Conservation (phyloP, 1,140 invertebrate species). For the Ephestia elutella region DNA sequence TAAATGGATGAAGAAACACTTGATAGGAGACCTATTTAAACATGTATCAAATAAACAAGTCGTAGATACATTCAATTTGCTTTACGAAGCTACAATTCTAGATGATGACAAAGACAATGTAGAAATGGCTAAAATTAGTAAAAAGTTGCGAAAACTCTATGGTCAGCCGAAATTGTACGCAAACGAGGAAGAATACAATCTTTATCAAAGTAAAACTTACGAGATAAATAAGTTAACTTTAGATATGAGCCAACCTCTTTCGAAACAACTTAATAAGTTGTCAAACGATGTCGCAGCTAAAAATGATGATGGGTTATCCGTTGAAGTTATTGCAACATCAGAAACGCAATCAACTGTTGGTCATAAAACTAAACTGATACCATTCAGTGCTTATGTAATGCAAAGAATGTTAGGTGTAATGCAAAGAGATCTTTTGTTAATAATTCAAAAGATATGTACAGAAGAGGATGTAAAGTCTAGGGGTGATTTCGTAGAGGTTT, state of each 20-base stretch:
- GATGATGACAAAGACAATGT: conserved; percentile 32
- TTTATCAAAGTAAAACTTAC: conserved; percentile 28
- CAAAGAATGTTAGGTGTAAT: conserved; percentile 51
- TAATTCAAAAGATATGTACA: conserved; percentile 5
- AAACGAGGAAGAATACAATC: conserved; percentile 39
- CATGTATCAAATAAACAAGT: conserved; percentile 20
- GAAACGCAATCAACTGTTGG: conserved; percentile 19
- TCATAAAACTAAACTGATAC: conserved; percentile 45
- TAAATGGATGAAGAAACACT: conserved; percentile 75
- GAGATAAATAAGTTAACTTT: conserved; percentile 40
- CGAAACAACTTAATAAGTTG: conserved; percentile 40
- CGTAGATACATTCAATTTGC: conserved; percentile 27
- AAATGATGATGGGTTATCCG: conserved; percentile 17
- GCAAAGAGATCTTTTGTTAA: conserved; percentile 36
- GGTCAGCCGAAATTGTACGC: conserved; percentile 56
- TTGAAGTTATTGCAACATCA: not conserved
- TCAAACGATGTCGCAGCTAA: conserved; percentile 17
- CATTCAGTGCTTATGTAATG: conserved; percentile 55
- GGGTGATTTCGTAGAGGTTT: conserved; percentile 24
- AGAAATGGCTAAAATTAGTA: conserved; percentile 40
- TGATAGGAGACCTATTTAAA: conserved; percentile 49
- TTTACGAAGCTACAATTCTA: conserved; percentile 26
- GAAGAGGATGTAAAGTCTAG: conserved; percentile 8
- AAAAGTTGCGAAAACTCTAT: conserved; percentile 52
- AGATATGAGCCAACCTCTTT: conserved; percentile 44